Percentiles rank a stretch among this genome's conserved stretches.
These are phyloP conservation scores for Silvanus unidentatus DNA, from an alignment of 2,888 invertebrate species.

Conservation along the genomic window DNA sequence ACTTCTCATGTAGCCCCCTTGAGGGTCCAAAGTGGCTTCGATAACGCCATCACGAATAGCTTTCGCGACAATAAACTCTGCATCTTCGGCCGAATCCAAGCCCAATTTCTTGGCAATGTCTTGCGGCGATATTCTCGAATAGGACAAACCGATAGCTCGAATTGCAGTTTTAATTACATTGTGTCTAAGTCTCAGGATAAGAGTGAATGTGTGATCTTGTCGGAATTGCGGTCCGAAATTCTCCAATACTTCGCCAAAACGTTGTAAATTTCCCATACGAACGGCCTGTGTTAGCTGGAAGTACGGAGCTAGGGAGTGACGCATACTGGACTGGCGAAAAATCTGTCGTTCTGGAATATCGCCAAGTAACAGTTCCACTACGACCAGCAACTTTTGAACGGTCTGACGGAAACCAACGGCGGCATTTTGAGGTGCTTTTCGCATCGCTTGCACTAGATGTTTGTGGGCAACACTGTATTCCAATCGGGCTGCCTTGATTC, in stretches of 20 bases:
- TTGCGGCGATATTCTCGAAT: constrained; percentile 90
- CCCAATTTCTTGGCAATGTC: constrained; percentile 93
- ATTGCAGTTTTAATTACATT: constrained; percentile 99
- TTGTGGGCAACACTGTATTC: constrained; percentile 98
- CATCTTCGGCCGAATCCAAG: constrained; percentile 93
- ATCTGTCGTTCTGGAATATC: constrained; percentile 96
- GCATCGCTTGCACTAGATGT: constrained; percentile 86
- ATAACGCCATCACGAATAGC: constrained; percentile 98
- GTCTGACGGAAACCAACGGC: constrained; percentile 99
- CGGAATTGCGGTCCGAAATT: constrained; percentile 89
- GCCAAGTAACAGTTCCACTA: constrained; percentile 89
- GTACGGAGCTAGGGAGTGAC: constrained; percentile 88
- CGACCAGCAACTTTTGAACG: constrained; percentile 90
- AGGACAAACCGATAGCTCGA: constrained; percentile 90
- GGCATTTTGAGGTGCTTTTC: constrained; percentile 96
- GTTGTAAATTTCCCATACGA: constrained; percentile 86
- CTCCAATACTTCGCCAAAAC: constrained; percentile 89
- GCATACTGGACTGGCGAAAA: constrained; percentile 85
- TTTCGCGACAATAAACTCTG: constrained; percentile 98
- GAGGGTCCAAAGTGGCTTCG: constrained; percentile 94
- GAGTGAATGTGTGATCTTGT: constrained; percentile 89
- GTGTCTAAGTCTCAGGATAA: constrained; percentile 91
- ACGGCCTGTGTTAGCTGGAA: constrained; percentile 97
- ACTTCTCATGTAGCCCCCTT: constrained; percentile 93
- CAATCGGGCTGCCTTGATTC: constrained; percentile 96